Conservation (phyloP, 2,888 invertebrate genomes). For the Stenurella melanura region DNA sequence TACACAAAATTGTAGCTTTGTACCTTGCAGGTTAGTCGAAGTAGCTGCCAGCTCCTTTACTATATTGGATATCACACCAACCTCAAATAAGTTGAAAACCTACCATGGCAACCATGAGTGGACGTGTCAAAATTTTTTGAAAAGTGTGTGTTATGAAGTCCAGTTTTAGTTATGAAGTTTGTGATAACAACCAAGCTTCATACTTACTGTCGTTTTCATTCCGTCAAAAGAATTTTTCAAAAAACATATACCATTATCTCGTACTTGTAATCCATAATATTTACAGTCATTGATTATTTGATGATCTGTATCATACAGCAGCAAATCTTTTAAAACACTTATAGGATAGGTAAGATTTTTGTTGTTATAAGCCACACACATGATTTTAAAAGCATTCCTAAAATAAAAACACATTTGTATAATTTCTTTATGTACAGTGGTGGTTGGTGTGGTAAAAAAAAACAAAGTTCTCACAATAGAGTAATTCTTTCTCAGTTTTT, state of each 20-base stretch:
- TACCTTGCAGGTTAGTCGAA: too few relatives aligned
- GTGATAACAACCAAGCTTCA: slow-evolving; percentile 6
- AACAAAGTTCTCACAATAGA: too few relatives aligned
- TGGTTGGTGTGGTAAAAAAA: too few relatives aligned
- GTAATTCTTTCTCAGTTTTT: too few relatives aligned
- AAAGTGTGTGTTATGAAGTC: too few relatives aligned
- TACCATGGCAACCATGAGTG: too few relatives aligned
- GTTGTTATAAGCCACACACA: slow-evolving; percentile 78
- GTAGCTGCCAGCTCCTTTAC: too few relatives aligned
- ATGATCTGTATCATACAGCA: slow-evolving; percentile 73
- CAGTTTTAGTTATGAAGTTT: too few relatives aligned
- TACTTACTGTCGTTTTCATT: slow-evolving; percentile 71
- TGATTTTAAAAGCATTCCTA: slow-evolving; percentile 76
- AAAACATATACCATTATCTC: slow-evolving; percentile 70
- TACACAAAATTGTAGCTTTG: too few relatives aligned
- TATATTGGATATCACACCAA: too few relatives aligned
- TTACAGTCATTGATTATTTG: slow-evolving; percentile 73
- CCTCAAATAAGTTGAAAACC: too few relatives aligned
- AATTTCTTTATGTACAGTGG: background rate
- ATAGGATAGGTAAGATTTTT: slow-evolving; percentile 75
- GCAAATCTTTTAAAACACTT: slow-evolving; percentile 72
- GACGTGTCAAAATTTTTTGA: too few relatives aligned
- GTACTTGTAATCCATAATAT: slow-evolving; percentile 74
- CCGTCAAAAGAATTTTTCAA: slow-evolving; percentile 71
- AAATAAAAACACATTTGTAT: slow-evolving; percentile 56